Percentiles rank a stretch among this genome's conserved stretches.
Conservation (phyloP, 2,888 invertebrate genomes). For the Eledone cirrhosa region DNA sequence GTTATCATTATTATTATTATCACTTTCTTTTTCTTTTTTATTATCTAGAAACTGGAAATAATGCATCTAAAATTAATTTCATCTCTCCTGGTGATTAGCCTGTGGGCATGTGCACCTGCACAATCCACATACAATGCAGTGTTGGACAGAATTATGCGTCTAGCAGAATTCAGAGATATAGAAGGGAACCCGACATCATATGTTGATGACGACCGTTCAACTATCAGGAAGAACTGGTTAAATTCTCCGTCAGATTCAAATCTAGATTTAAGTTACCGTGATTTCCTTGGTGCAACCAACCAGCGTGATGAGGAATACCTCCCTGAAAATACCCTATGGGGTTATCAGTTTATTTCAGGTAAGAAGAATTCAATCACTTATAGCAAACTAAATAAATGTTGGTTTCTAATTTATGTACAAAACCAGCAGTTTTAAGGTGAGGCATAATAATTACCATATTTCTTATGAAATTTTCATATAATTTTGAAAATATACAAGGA, state of each 20-base stretch:
- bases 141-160: conserved; percentile 12
- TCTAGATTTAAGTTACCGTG: neutral
- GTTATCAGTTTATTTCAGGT: conserved; percentile 27
- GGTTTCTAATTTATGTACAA: no score
- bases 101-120: neutral
- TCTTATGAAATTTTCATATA: no score
- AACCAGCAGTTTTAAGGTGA: no score
- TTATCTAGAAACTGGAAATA: neutral
- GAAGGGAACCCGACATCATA: neutral
- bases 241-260: neutral
- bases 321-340: conserved; percentile 11
- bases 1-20: neutral
- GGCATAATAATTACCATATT: no score
- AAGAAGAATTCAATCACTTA: no score
- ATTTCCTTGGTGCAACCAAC: neutral
- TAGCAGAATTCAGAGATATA: neutral
- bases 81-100: neutral
- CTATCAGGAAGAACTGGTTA: neutral
- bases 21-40: conserved; percentile 27
- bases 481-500: no score
- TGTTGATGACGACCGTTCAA: neutral
- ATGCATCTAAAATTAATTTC: neutral
- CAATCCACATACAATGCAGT: neutral
- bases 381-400: no score
- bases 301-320: conserved; percentile 20